Evolutionary conservation across 2,113 vertebrate species (phyloP), one percentile per base, ranked within the genome.

Genomic region (Platysternon megacephalum): DNA sequence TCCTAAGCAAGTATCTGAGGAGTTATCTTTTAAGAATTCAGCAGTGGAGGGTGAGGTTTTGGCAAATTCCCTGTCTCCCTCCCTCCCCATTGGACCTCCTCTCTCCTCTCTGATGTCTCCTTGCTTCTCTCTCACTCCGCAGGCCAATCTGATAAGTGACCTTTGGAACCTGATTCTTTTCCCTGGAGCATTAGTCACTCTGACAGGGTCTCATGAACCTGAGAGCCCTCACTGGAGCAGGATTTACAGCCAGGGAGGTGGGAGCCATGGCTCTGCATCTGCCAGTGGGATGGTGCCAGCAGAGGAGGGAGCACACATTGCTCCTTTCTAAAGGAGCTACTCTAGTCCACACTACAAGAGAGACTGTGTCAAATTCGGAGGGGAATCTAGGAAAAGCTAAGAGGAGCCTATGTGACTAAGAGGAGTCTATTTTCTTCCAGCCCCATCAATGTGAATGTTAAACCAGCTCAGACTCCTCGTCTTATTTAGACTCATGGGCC

Each of bases 1-100:
- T n/a, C 61, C 61, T n/a, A 65, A 93, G 95, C 94, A 97, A 95
- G 96, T 84, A 97, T 49, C 55, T 78, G 17, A 89, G 83, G 39
- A 92, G 61, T 55, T 86, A 24, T 2, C 11, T 91, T 94, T 85
- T 86, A 51, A 93, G 82, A 79, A 94, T 82, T 55, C 51, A 76
- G 53, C 79, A 94, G 87, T 74, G 94, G 17, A 86, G 86, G 46
- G n/a, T 90, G 55, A 89, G 79, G 61, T 8, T 91, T 92, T 86
- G 86, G 48, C 90, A 92, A 44, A 68, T 68, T 11, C 52, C 82
- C 0, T 1, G 1, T 17, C 78, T 61, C 68, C 14, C 48, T 5
- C 22, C 48, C 61, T 19, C 16, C 61, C 6, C 61, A n/a, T n/a
- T 9, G 32, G 61, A 68, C 16, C 35, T 19, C 17, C n/a, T 9